Evolutionary conservation across 2,888 invertebrate species (phyloP), one percentile per base, ranked within the genome.

Genomic region (Eristalis tenax): DNA sequence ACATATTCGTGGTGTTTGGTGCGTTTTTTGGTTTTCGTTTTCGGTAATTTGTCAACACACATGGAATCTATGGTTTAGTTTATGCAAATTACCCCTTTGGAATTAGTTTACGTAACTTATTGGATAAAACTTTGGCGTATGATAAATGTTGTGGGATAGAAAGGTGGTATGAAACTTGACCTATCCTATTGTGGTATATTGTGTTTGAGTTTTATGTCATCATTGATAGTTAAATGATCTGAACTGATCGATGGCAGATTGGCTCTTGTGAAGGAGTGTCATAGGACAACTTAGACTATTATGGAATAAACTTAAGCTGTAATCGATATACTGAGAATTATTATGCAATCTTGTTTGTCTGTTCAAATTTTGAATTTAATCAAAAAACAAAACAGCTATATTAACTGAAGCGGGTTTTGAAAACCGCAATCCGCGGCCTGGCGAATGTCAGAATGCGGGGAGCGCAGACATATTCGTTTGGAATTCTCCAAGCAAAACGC

Each of bases 1-100:
- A 59, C 75, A 83, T 80, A 79, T 87, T 83, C 75, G 83, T 69
- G 71, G 83, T 75, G 83, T 83, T 83, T 61, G 81, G 77, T 81
- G 83, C 77, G 83, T 83, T 77, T 70, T 75, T 73, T 26, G 2
- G 22, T 76, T 76, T 56, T 15, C 59, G 15, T 38, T 38, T 71
- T 32, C 15, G 64, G 76, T 73, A 85, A 85, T 81, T 77, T 85
- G 73, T 85, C 84, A 81, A 73, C 81, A 65, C 73, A 81, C 80
- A 84, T 80, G 59, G 80, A 75, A 56, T 79, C 15, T 70, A 73
- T 11, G 40, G 23, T 77, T 65, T 74, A 74, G 65, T 78, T 82
- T 83, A 86, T 86, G 83, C 83, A 86, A 86, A 86, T 86, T 66
- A 71, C 56, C 66, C 56, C 63, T 1, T 68, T 35, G 35, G 28